Percentiles rank a stretch among this genome's conserved stretches.
These are phyloP conservation scores for Oreonectes daqikongensis DNA, from an alignment of 2,797 vertebrate species.

Conservation along the genomic window DNA sequence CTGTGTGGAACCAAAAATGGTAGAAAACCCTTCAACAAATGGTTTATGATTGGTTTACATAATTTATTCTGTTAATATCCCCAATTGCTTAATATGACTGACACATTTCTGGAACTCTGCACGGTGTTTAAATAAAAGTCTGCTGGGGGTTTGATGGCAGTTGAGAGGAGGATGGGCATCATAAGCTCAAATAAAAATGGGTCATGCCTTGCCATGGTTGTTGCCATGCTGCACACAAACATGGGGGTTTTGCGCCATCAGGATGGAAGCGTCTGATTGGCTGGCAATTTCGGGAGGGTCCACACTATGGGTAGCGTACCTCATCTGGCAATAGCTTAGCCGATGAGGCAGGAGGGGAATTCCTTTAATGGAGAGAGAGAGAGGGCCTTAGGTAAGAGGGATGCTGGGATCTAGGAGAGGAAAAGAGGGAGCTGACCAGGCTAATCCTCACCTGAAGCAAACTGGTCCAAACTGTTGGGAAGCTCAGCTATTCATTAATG, in stretches of 20 bases:
- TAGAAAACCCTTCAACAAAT: not conserved
- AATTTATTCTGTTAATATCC: conserved; percentile 18
- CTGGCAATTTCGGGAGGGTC: conserved; percentile 29
- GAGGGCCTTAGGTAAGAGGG: conserved; percentile 12
- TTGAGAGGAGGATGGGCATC: conserved; percentile 48
- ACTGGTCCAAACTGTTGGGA: conserved; percentile 14
- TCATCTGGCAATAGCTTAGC: conserved; percentile 17
- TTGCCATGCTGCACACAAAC: conserved; percentile 64
- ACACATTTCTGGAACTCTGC: conserved; percentile 44
- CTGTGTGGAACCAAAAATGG: too few relatives aligned
- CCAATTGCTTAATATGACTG: conserved; percentile 30
- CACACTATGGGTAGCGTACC: conserved; percentile 12
- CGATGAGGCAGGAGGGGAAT: conserved; percentile 56
- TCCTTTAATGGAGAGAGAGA: conserved; percentile 40
- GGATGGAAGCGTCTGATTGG: conserved; percentile 66
- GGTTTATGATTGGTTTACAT: conserved; percentile 9
- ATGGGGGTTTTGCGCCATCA: conserved; percentile 54
- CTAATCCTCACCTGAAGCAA: conserved; percentile 53
- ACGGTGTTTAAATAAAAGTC: conserved; percentile 34
- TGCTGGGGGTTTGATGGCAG: conserved; percentile 36
- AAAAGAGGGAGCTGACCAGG: conserved; percentile 41
- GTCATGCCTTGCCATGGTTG: conserved; percentile 49
- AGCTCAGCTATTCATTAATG: conserved; percentile 46
- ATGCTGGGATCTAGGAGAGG: conserved; percentile 3
- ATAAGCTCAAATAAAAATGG: conserved; percentile 55